Evolutionary conservation across 2,888 invertebrate species (phyloP).

Genomic region (Myopa testacea): DNA sequence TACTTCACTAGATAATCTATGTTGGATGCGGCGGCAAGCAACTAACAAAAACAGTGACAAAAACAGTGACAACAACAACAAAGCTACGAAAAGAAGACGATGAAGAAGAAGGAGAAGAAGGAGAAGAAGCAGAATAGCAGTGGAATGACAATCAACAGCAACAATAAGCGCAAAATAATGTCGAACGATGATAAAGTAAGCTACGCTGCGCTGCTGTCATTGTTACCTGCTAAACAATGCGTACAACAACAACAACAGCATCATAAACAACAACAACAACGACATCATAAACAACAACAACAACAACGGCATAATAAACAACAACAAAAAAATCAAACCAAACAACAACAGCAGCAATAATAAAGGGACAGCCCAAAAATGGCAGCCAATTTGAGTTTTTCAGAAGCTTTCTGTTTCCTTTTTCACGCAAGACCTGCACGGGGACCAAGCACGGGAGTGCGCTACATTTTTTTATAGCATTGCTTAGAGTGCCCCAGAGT

Average conservation of each 20-base stretch:
- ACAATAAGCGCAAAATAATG: slow-evolving; percentile 21
- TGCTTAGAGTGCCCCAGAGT: neutral
- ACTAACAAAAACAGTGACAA: slow-evolving; percentile 4
- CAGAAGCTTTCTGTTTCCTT: slow-evolving; percentile 14
- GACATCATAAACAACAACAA: neutral
- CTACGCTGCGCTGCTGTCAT: slow-evolving; percentile 17
- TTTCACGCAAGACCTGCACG: neutral
- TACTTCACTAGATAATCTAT: slow-evolving; percentile 23
- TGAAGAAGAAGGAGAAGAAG: neutral
- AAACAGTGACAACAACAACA: slow-evolving; percentile 4
- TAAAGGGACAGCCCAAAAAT: slow-evolving; percentile 19
- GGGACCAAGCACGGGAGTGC: neutral
- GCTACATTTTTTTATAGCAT: neutral
- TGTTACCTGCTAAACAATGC: slow-evolving; percentile 37
- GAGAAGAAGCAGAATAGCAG: neutral
- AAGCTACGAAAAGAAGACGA: neutral
- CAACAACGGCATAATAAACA: neutral
- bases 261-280: neutral
- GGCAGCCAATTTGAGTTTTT: slow-evolving; percentile 30
- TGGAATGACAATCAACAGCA: neutral
- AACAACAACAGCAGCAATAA: neutral
- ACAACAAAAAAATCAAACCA: neutral
- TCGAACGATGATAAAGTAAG: slow-evolving; percentile 15
- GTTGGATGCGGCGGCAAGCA: slow-evolving; percentile 2
- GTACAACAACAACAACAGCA: slow-evolving; percentile 1